Conservation (phyloP, 92 coral and sea anemone genomes). For the Chrysogorgia sp. region DNA sequence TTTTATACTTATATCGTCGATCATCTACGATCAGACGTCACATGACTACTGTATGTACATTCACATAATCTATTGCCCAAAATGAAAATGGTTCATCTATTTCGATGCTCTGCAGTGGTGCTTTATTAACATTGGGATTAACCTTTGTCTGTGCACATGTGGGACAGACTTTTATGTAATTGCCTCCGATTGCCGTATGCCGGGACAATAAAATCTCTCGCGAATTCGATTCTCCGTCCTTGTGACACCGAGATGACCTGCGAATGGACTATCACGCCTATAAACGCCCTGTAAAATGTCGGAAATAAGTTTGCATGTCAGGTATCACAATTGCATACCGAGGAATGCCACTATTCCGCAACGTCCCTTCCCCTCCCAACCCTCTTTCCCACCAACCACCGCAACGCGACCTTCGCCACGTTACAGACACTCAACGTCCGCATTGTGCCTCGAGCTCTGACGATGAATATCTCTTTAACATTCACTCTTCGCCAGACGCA, state of each 20-base stretch:
- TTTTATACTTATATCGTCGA: too few species aligned
- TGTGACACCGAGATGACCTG: constrained; percentile 28
- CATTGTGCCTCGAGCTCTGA: too few species aligned
- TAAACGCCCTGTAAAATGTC: neutral
- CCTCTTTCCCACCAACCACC: too few species aligned
- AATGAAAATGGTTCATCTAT: constrained; percentile 48
- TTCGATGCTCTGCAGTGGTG: constrained; percentile 32
- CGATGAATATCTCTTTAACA: too few species aligned
- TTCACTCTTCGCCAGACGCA: too few species aligned
- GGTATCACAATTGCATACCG: constrained; percentile 26
- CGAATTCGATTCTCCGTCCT: constrained; percentile 14
- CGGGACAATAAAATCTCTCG: constrained; percentile 26
- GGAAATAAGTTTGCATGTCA: neutral
- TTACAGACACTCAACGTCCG: too few species aligned
- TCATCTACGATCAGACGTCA: constrained; percentile 7
- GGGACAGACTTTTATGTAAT: constrained; percentile 14
- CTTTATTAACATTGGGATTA: constrained; percentile 12
- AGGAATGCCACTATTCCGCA: constrained; percentile 19
- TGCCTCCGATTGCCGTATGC: constrained; percentile 7
- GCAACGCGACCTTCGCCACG: too few species aligned
- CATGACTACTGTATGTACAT: constrained; percentile 7
- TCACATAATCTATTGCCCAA: constrained; percentile 56
- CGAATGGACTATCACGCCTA: constrained; percentile 4
- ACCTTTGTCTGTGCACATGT: constrained; percentile 28
- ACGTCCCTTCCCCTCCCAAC: too few species aligned